Conservation (phyloP, 2,797 vertebrate species). For the Muscicapa comitata region DNA sequence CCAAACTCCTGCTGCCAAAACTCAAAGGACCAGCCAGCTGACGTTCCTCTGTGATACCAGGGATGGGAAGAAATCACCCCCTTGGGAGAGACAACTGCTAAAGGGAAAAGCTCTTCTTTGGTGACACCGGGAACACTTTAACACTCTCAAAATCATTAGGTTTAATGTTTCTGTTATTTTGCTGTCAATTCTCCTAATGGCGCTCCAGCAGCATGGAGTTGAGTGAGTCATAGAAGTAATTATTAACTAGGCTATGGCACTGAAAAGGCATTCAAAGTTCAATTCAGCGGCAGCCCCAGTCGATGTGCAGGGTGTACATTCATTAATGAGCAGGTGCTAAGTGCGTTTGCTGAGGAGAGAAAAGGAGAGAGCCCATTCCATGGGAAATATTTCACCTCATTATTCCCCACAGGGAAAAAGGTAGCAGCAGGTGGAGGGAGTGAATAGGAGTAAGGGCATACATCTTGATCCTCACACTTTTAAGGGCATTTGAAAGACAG, state of each 20-base stretch:
- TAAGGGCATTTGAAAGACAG: not conserved
- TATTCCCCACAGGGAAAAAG: not conserved
- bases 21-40: not conserved
- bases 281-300: not conserved
- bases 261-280: slow-evolving; percentile 32
- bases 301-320: not conserved
- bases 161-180: slow-evolving; percentile 62
- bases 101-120: not conserved
- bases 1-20: not conserved
- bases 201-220: slow-evolving; percentile 48
- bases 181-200: slow-evolving; percentile 55
- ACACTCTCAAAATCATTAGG: not conserved
- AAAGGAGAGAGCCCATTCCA: not conserved
- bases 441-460: not conserved
- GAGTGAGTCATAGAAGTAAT: slow-evolving; percentile 59
- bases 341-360: not conserved
- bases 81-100: not conserved
- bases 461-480: not conserved
- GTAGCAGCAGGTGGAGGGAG: not conserved
- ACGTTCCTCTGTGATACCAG: not conserved
- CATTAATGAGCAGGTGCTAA: slow-evolving; percentile 28
- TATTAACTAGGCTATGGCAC: slow-evolving; percentile 41
- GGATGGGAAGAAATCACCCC: not conserved
- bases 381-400: not conserved
- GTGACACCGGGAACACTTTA: not conserved